Percentiles rank a stretch among this genome's conserved stretches.
Conservation (phyloP, 2,113 vertebrate species). For the Rhinoptilus africanus region DNA sequence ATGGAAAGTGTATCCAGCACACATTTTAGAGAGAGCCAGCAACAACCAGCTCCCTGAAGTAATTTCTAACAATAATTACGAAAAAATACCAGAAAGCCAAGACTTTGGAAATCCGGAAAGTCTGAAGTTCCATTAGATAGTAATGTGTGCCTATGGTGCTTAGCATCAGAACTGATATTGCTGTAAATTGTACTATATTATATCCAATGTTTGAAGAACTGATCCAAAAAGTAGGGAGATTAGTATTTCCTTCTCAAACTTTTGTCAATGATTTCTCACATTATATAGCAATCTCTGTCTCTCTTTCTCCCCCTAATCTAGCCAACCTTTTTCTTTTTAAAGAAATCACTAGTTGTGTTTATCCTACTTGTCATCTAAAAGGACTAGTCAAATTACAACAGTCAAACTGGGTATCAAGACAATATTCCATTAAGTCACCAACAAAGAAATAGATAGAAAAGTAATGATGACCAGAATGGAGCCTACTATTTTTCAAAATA, state of each 20-base stretch:
- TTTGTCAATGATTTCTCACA: background rate
- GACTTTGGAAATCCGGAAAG: background rate
- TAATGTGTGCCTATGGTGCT: background rate
- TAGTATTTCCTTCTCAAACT: background rate
- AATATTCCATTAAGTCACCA: background rate
- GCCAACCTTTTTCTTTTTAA: background rate
- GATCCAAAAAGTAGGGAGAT: background rate
- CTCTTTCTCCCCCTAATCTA: background rate
- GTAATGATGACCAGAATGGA: background rate
- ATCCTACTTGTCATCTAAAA: background rate
- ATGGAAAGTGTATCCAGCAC: background rate
- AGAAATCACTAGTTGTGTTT: background rate
- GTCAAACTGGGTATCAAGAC: background rate
- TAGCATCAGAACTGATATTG: background rate
- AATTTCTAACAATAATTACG: background rate
- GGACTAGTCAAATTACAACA: background rate
- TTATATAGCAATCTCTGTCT: background rate
- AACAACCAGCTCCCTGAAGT: background rate
- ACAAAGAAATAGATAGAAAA: background rate
- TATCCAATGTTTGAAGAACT: background rate
- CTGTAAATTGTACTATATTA: background rate
- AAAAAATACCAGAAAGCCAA: background rate
- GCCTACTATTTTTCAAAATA: background rate
- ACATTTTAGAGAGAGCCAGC: background rate
- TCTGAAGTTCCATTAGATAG: background rate